Conservation (phyloP, 1,140 invertebrate species). For the Drosophila pseudoananassae region DNA sequence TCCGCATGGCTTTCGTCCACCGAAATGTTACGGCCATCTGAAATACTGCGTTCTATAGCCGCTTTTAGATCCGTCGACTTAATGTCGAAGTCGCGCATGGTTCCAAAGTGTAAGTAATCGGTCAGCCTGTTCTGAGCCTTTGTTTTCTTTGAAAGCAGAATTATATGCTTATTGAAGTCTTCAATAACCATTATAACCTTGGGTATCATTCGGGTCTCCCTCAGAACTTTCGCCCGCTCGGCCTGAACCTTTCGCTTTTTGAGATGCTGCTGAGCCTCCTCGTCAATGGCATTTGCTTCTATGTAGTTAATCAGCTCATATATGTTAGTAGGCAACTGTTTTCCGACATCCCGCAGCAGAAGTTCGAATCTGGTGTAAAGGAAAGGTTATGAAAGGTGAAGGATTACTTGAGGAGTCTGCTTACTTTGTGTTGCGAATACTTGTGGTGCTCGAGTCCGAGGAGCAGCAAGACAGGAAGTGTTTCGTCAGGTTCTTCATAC, state of each 20-base stretch:
- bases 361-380: conserved; percentile 85
- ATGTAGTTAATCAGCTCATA: conserved; percentile 86
- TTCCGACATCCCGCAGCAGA: conserved; percentile 85
- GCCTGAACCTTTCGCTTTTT: conserved; percentile 76
- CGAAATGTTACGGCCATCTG: conserved; percentile 65
- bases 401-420: not conserved
- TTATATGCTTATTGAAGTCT: conserved; percentile 86
- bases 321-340: conserved; percentile 85
- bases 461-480: conserved; percentile 60
- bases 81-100: conserved; percentile 86
- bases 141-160: conserved; percentile 86
- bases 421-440: conserved; percentile 67
- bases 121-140: conserved; percentile 86
- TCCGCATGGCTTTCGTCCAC: conserved; percentile 41
- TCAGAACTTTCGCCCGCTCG: conserved; percentile 86
- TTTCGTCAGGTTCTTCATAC: conserved; percentile 72
- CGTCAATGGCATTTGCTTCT: conserved; percentile 84
- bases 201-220: conserved; percentile 86
- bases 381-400: not conserved
- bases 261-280: conserved; percentile 48
- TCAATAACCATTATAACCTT: conserved; percentile 86
- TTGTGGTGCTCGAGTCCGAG: conserved; percentile 18
- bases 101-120: conserved; percentile 85
- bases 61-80: conserved; percentile 84
- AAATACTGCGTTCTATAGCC: conserved; percentile 83